Evolutionary conservation across 2,888 invertebrate species (phyloP).

Genomic region (Augiades crinisus): DNA sequence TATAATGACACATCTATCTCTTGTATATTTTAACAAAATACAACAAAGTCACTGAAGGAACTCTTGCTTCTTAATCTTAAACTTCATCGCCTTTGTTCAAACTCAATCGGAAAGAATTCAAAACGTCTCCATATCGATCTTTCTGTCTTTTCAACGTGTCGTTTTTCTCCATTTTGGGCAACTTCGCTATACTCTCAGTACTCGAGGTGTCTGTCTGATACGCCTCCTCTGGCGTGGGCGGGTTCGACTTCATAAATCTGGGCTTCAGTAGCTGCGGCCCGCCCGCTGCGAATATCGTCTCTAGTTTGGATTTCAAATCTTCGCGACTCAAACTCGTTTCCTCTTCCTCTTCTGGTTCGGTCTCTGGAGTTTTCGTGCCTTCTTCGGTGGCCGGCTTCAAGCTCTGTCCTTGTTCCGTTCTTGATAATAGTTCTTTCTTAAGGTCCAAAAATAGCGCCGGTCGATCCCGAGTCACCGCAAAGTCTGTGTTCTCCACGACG

Average conservation of each 20-base stretch:
- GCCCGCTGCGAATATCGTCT: conserved; percentile 61
- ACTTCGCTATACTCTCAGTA: conserved; percentile 57
- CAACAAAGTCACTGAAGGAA: no score
- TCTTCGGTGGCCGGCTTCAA: conserved; percentile 50
- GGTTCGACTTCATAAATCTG: conserved; percentile 60
- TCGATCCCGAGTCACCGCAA: conserved; percentile 43
- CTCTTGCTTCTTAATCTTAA: conserved; percentile 33
- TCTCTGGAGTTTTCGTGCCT: conserved; percentile 33
- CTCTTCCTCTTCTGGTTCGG: conserved; percentile 43
- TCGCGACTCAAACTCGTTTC: conserved; percentile 55
- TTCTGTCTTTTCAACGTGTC: conserved; percentile 71
- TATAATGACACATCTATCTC: no score
- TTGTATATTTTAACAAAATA: no score
- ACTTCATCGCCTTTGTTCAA: conserved; percentile 62
- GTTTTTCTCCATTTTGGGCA: conserved; percentile 66
- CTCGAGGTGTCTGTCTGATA: conserved; percentile 58
- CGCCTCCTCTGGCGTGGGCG: conserved; percentile 63
- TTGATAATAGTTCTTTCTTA: conserved; percentile 59
- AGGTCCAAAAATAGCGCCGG: conserved; percentile 56
- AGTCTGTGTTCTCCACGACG: conserved; percentile 46
- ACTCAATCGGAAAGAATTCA: conserved; percentile 68
- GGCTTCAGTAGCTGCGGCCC: conserved; percentile 58
- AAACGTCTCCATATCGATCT: conserved; percentile 64
- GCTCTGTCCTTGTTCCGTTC: conserved; percentile 44
- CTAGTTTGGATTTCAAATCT: conserved; percentile 68